Evolutionary conservation across 2,113 vertebrate genomes (phyloP).

Genomic region (Brachyhypopomus occidentalis): DNA sequence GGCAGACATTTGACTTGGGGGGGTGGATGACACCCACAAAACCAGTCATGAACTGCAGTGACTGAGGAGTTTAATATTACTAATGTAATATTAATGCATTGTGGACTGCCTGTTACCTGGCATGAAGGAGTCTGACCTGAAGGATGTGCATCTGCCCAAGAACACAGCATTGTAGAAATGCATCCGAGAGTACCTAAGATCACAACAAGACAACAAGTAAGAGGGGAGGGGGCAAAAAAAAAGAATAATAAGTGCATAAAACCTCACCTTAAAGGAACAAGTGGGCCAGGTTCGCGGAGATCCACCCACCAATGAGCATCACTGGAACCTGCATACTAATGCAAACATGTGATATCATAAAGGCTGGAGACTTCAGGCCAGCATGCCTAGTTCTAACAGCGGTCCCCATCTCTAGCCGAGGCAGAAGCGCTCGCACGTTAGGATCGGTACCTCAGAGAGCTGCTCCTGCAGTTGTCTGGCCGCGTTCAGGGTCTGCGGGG

Average conservation of each 20-base stretch:
- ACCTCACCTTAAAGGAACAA: slow-evolving; percentile 64
- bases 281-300: slow-evolving; percentile 40
- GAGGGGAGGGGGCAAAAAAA: neutral
- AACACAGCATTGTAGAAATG: slow-evolving; percentile 48
- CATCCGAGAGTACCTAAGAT: slow-evolving; percentile 58
- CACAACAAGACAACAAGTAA: neutral
- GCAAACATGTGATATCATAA: neutral
- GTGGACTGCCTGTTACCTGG: slow-evolving; percentile 50
- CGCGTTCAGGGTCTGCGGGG: slow-evolving; percentile 66
- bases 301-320: slow-evolving; percentile 68
- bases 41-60: neutral
- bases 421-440: neutral
- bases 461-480: slow-evolving; percentile 59
- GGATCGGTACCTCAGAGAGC: slow-evolving; percentile 49
- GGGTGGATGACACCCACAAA: neutral
- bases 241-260: neutral
- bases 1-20: slow-evolving; percentile 2
- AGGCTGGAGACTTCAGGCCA: neutral
- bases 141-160: slow-evolving; percentile 64
- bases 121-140: slow-evolving; percentile 38
- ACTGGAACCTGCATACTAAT: neutral
- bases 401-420: neutral
- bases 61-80: neutral
- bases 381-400: neutral
- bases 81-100: neutral